Conservation (phyloP, 2,888 invertebrate genomes). For the Xestoiulus laeticollis region DNA sequence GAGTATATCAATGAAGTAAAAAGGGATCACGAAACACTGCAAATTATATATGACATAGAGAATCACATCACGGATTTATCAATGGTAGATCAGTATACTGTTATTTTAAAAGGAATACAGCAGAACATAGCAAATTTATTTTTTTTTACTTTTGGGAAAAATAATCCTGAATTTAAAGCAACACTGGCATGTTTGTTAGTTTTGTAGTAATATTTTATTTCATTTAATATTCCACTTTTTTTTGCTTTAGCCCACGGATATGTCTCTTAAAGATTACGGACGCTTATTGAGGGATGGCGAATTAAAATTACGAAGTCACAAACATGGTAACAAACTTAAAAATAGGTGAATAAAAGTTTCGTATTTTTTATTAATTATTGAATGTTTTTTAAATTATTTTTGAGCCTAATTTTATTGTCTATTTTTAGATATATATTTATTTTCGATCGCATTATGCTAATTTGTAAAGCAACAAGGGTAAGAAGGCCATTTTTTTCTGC, state of each 20-base stretch:
- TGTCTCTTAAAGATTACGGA: conserved; percentile 88
- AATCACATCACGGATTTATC: conserved; percentile 66
- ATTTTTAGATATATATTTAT: conserved; percentile 87
- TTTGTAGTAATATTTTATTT: background rate
- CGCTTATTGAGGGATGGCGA: conserved; percentile 93
- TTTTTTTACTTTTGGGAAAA: too few relatives aligned
- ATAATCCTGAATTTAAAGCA: background rate
- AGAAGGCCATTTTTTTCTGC: conserved; percentile 60
- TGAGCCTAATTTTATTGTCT: conserved; percentile 50
- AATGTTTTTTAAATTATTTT: background rate
- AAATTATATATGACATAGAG: conserved; percentile 89
- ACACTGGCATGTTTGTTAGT: background rate
- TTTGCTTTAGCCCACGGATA: conserved; percentile 73
- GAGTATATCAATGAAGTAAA: conserved; percentile 98
- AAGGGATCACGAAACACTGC: conserved; percentile 91
- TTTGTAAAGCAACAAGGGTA: conserved; percentile 86
- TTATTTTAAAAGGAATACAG: background rate
- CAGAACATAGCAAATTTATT: too few relatives aligned
- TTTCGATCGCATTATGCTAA: conserved; percentile 95
- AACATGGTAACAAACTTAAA: conserved; percentile 81
- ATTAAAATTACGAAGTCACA: conserved; percentile 87
- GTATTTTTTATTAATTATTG: background rate
- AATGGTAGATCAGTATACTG: conserved; percentile 57
- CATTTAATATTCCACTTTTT: background rate
- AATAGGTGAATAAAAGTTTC: conserved; percentile 67